A percentile compares a stretch with the other conserved stretches of the same genome.
Conservation (phyloP, 2,888 invertebrate genomes). For the Nebria salina region DNA sequence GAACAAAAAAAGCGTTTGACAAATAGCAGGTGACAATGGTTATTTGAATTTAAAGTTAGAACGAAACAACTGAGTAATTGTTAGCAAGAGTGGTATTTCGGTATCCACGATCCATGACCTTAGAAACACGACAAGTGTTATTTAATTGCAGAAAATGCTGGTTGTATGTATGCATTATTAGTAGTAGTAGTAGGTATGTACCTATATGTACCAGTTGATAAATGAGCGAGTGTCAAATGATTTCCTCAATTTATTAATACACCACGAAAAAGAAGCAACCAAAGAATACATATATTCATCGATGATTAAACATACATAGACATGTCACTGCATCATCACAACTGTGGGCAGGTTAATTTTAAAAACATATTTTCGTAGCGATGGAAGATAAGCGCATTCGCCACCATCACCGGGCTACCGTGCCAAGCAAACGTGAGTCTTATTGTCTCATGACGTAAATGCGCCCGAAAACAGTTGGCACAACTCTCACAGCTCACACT, state of each 20-base stretch:
- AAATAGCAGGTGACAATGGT: neutral
- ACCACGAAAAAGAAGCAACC: slow-evolving; percentile 13
- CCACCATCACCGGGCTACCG: slow-evolving; percentile 45
- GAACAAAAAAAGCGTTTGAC: neutral
- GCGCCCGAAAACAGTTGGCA: slow-evolving; percentile 26
- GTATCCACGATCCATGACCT: neutral
- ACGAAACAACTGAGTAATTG: neutral
- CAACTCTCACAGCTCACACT: slow-evolving; percentile 1
- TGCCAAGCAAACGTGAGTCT: slow-evolving; percentile 26
- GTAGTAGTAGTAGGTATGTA: too few relatives aligned
- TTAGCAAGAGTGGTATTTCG: neutral
- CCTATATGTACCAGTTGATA: slow-evolving; percentile 18
- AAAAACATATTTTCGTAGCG: slow-evolving; percentile 58
- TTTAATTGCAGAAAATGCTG: slow-evolving; percentile 38
- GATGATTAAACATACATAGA: slow-evolving; percentile 38
- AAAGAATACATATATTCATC: slow-evolving; percentile 3
- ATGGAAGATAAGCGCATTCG: slow-evolving; percentile 34
- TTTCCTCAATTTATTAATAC: slow-evolving; percentile 22
- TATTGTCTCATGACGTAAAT: slow-evolving; percentile 20
- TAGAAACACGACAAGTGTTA: slow-evolving; percentile 40
- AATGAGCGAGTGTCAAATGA: too few relatives aligned
- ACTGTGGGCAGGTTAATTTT: slow-evolving; percentile 57
- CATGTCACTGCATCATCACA: slow-evolving; percentile 34
- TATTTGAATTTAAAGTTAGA: neutral
- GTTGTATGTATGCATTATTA: slow-evolving; percentile 1